Evolutionary conservation across 2,113 vertebrate genomes (phyloP), one percentile per base, ranked within the genome.

Genomic region (Polypterus senegalus): DNA sequence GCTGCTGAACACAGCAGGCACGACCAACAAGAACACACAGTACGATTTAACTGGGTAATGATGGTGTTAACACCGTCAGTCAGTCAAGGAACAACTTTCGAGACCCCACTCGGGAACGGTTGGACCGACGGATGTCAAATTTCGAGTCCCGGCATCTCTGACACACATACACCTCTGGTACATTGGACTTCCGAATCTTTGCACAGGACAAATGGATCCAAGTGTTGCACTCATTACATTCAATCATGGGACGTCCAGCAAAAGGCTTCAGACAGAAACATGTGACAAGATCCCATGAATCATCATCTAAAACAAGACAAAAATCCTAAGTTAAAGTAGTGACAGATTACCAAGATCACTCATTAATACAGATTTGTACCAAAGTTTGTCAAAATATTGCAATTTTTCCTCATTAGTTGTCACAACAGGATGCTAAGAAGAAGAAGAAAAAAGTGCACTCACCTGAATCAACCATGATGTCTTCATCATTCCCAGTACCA

Each of bases 181-280:
- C 96, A 0, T 97, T 97, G 7, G 92, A 94, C 65, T 98, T 98
- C 65, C 94, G 92, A 79, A 98, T 97, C 73, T 98, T 98, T 46
- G 96, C 96, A 3, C 96, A 98, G 6, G 94, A 97, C 71, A 98
- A 85, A 77, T 98, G 96, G 67, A 98, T 89, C 96, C 96, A 98
- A 71, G 92, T 98, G 76, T 94, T 85, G 67, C 94, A 98, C 70
- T 93, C 88, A 1, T 91, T 92, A 48, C 96, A 99, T 77, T 99
- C 94, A 0, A 99, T 98, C 96, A 99, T 99, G 3, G 96, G 94
- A 60, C 96, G 83, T 57, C 96, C 94, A 0, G 96, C 94, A 0
- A 98, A 98, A 0, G 96, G 96, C 78, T 98, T 98, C 93, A 94
- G 94, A 79, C 96, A 98, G 86, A 97, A 98, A 74, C 96, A 98